phyloP scores from a whole-genome alignment of 1,140 invertebrate genomes.

The Drosophila bifasciata region DNA sequence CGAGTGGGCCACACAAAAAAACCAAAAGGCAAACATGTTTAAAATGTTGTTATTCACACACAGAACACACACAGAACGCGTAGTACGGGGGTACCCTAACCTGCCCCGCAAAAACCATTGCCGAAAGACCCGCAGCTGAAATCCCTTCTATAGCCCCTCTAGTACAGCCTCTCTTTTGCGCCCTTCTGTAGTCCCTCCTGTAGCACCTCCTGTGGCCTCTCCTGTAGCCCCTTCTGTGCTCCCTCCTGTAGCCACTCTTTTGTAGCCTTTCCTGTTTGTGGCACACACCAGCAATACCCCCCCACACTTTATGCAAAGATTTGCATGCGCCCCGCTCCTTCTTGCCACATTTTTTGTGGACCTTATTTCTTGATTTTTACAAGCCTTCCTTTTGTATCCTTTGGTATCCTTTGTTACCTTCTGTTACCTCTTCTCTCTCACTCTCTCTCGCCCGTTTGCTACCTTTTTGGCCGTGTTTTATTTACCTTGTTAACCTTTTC shows the following conservation, averaged over 20 bases:
- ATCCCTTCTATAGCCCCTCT: not conserved
- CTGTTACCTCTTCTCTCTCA: not conserved
- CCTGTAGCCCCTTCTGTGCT: no score
- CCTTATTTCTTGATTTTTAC: constrained; percentile 47
- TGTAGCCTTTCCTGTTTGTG: no score
- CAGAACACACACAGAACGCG: constrained; percentile 22
- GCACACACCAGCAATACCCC: no score
- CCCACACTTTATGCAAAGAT: constrained; percentile 26
- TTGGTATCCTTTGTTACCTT: no score
- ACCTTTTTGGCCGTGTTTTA: constrained; percentile 60
- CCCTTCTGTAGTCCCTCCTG: no score
- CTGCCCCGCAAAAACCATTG: constrained; percentile 18
- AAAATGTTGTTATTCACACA: constrained; percentile 81
- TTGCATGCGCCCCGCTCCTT: constrained; percentile 26
- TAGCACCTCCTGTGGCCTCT: not conserved
- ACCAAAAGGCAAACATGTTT: constrained; percentile 78
- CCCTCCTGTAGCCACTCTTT: no score
- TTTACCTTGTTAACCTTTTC: constrained; percentile 80
- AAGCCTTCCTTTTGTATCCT: constrained; percentile 38
- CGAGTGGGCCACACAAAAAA: constrained; percentile 30
- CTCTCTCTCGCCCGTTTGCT: constrained; percentile 32
- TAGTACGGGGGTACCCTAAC: no score
- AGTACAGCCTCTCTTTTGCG: not conserved
- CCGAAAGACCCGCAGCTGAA: not conserved
- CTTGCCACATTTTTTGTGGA: constrained; percentile 65